Conservation (phyloP, 2,113 vertebrate species). For the Galemys pyrenaicus region DNA sequence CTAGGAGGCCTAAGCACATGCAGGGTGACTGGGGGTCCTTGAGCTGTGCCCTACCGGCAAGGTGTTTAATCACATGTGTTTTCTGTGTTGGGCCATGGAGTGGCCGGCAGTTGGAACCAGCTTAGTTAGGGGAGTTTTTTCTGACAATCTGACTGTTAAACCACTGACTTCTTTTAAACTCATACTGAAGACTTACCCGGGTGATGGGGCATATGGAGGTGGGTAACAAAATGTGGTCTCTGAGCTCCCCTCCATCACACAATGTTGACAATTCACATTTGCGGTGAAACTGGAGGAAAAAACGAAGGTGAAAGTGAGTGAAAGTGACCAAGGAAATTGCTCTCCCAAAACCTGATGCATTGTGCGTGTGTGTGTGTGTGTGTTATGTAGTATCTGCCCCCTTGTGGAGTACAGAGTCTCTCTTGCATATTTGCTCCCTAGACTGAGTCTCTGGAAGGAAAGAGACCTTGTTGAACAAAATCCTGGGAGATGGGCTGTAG, state of each 20-base stretch:
- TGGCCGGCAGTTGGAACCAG: not conserved
- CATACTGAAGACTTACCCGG: conserved; percentile 85
- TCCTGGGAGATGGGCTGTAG: not conserved
- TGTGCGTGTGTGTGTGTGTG: no score
- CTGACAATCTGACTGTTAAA: no score
- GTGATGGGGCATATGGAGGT: conserved; percentile 92
- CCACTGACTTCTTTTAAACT: not conserved
- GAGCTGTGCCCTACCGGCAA: not conserved
- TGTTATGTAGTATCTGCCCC: not conserved
- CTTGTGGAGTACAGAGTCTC: not conserved
- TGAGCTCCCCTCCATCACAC: conserved; percentile 93
- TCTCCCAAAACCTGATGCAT: not conserved
- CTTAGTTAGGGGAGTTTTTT: not conserved
- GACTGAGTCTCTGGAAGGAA: not conserved
- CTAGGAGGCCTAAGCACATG: not conserved
- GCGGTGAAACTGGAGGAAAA: conserved; percentile 91
- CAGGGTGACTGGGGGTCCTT: not conserved
- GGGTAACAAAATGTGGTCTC: conserved; percentile 94
- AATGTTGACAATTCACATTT: conserved; percentile 93
- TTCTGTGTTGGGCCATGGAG: not conserved
- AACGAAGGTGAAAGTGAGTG: not conserved
- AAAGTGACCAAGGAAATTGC: not conserved
- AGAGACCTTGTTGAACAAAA: not conserved
- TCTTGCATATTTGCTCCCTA: not conserved
- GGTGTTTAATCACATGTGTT: not conserved